A percentile compares a stretch with the other conserved stretches of the same genome.
Conservation (phyloP, 2,113 vertebrate genomes). For the Malurus alboscapulatus region DNA sequence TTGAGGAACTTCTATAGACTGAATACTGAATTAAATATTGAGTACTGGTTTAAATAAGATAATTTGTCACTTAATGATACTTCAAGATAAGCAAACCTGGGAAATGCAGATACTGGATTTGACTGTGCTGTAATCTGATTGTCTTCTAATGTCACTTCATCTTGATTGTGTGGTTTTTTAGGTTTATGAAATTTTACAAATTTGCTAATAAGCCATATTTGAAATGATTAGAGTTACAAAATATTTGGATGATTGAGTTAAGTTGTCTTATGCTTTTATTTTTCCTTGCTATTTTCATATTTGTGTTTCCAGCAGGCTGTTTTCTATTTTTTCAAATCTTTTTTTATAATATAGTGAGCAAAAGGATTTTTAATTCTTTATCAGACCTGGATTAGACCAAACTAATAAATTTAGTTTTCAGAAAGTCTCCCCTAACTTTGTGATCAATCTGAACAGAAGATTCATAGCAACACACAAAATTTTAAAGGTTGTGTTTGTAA, state of each 20-base stretch:
- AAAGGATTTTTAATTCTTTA: background rate
- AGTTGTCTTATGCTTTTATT: background rate
- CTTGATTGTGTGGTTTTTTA: conserved; percentile 10
- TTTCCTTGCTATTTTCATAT: background rate
- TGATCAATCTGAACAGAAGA: conserved; percentile 25
- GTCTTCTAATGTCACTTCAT: background rate
- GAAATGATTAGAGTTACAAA: background rate
- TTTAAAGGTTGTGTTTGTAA: conserved; percentile 25
- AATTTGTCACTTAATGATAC: background rate
- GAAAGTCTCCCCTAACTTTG: conserved; percentile 10
- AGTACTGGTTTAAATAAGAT: background rate
- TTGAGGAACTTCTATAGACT: background rate
- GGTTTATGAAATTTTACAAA: background rate
- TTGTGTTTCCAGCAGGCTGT: background rate
- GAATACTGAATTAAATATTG: background rate
- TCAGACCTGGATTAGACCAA: background rate
- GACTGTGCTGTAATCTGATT: background rate
- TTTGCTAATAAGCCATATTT: background rate
- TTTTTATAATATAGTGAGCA: background rate
- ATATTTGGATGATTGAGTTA: background rate
- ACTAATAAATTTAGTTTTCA: background rate
- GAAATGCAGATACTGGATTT: background rate
- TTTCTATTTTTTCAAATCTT: background rate
- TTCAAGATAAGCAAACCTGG: background rate
- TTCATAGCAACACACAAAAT: background rate